Percentiles rank a stretch among this genome's conserved stretches.
Conservation (phyloP, 2,797 vertebrate species). For the Alouatta caraya region DNA sequence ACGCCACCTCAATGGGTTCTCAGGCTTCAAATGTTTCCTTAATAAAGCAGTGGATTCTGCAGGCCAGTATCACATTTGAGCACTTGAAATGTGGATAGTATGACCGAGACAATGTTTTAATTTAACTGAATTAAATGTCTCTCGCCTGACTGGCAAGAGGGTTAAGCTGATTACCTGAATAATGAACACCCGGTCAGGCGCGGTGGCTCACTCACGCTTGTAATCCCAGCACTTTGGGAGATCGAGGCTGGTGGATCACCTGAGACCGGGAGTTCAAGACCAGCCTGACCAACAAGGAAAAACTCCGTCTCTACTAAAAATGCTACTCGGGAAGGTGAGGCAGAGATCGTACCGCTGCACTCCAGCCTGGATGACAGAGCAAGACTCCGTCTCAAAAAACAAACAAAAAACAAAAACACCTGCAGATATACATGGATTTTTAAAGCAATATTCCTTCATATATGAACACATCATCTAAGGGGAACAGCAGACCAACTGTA, state of each 20-base stretch:
- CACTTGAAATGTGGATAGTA: not conserved
- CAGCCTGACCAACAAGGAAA: not conserved
- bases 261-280: not conserved
- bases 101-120: not conserved
- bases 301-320: not conserved
- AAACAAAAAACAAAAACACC: not conserved
- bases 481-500: not conserved
- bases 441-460: not conserved
- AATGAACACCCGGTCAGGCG: not conserved
- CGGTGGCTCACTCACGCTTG: not conserved
- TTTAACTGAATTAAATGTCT: not conserved
- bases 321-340: not conserved
- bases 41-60: not conserved
- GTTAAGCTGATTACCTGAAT: not conserved
- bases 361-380: not conserved
- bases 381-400: not conserved
- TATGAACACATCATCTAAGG: not conserved
- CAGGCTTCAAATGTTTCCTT: not conserved
- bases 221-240: not conserved
- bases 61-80: not conserved
- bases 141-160: not conserved
- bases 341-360: not conserved
- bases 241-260: not conserved
- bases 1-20: rapidly evolving
- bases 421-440: not conserved